Conservation (phyloP, 2,888 invertebrate genomes). For the Drosophila leonis region DNA sequence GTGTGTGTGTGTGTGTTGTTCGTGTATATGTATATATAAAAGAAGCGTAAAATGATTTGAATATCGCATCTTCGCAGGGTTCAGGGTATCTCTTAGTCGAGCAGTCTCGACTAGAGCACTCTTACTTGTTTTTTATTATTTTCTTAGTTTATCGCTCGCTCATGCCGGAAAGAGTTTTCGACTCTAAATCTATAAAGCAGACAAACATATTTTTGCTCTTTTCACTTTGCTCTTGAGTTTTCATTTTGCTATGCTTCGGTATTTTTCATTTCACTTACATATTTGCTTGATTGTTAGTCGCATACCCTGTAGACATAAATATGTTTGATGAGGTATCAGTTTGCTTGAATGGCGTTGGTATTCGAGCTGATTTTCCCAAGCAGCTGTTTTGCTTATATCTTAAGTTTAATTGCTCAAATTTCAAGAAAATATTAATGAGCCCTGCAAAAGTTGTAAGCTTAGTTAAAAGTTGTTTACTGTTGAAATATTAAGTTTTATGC, state of each 20-base stretch:
- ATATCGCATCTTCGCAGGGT: too few relatives aligned
- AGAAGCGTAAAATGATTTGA: too few relatives aligned
- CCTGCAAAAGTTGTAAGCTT: not conserved
- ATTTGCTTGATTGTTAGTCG: conserved; percentile 33
- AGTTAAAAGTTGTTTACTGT: not conserved
- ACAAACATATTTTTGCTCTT: conserved; percentile 15
- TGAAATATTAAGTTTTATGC: not conserved
- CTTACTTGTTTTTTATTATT: not conserved
- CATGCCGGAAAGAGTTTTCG: conserved; percentile 22
- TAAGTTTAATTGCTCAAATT: not conserved
- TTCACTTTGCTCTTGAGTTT: conserved; percentile 13
- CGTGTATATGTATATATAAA: too few relatives aligned
- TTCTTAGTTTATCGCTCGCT: conserved; percentile 14
- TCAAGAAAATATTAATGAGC: not conserved
- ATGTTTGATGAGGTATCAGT: not conserved
- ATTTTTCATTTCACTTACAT: conserved; percentile 24
- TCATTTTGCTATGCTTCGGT: conserved; percentile 2
- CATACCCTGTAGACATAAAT: not conserved
- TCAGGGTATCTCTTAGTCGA: too few relatives aligned
- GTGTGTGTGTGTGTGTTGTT: too few relatives aligned
- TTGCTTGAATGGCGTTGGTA: too few relatives aligned
- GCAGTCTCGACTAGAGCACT: too few relatives aligned
- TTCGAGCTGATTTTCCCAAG: not conserved
- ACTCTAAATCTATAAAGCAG: conserved; percentile 13
- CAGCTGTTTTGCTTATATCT: not conserved